Conservation (phyloP, 2,797 vertebrate species). For the Manis javanica region DNA sequence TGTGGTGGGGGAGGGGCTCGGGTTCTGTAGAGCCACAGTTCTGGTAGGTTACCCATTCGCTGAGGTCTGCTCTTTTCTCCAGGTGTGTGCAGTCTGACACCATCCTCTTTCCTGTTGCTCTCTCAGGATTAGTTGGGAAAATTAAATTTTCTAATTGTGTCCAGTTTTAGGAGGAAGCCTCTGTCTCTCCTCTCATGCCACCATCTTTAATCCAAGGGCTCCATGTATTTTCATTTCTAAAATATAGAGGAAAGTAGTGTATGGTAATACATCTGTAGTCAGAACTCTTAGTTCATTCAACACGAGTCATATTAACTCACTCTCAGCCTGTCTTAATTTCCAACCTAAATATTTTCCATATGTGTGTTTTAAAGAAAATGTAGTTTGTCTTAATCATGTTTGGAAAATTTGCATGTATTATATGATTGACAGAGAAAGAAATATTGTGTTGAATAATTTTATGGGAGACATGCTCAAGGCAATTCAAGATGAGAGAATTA, state of each 20-base stretch:
- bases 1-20: no score
- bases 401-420: conserved; percentile 67
- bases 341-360: conserved; percentile 67
- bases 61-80: no score
- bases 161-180: no score
- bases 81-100: no score
- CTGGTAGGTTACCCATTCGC: no score
- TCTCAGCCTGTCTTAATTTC: conserved; percentile 74
- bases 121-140: no score
- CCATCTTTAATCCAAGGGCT: neutral
- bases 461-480: conserved; percentile 77
- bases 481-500: conserved; percentile 84
- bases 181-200: no score
- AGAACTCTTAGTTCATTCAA: conserved; percentile 64
- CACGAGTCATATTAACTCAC: conserved; percentile 38
- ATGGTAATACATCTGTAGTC: neutral
- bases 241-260: neutral
- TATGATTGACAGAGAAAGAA: conserved; percentile 84
- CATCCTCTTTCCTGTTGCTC: no score
- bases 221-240: neutral
- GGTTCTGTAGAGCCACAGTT: no score
- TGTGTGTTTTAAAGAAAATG: conserved; percentile 71
- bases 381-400: conserved; percentile 76
- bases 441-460: conserved; percentile 82
- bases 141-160: no score